phyloP scores from a whole-genome alignment of 2,113 vertebrate genomes.

The Centropus unirufus region DNA sequence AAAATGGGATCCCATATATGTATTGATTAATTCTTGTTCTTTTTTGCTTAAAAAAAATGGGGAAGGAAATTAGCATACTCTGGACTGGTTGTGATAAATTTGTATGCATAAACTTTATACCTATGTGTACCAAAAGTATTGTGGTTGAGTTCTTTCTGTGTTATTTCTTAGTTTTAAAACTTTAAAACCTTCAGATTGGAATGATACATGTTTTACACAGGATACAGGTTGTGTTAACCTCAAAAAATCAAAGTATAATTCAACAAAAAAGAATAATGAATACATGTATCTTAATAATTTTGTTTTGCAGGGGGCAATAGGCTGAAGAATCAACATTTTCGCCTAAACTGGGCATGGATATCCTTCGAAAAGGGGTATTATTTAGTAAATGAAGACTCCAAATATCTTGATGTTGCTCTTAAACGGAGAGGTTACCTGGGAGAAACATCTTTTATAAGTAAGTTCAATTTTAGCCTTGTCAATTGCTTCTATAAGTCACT shows the following conservation, averaged over 20 bases:
- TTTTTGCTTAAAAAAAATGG: not conserved
- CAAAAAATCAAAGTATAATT: slow-evolving; percentile 43
- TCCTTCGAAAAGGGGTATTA: slow-evolving; percentile 91
- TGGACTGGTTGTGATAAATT: not conserved
- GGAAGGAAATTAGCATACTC: not conserved
- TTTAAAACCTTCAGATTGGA: not conserved
- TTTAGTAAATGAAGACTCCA: slow-evolving; percentile 89
- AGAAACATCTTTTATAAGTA: slow-evolving; percentile 96
- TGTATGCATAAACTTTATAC: not conserved
- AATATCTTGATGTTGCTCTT: slow-evolving; percentile 88
- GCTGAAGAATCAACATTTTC: slow-evolving; percentile 90
- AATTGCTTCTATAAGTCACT: not conserved
- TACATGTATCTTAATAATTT: not conserved
- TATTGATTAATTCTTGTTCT: not conserved
- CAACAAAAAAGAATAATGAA: slow-evolving; percentile 30
- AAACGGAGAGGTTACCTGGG: slow-evolving; percentile 92
- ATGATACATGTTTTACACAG: not conserved
- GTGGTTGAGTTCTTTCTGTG: not conserved
- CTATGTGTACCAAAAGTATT: not conserved
- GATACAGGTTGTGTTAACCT: not conserved
- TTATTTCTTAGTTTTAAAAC: not conserved
- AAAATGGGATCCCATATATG: not conserved
- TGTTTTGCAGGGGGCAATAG: slow-evolving; percentile 88
- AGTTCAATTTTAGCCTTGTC: slow-evolving; percentile 62
- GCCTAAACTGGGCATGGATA: slow-evolving; percentile 95